These are phyloP conservation scores for Phaenicophaeus curvirostris DNA, from an alignment of 2,797 vertebrate species.

Conservation along the genomic window DNA sequence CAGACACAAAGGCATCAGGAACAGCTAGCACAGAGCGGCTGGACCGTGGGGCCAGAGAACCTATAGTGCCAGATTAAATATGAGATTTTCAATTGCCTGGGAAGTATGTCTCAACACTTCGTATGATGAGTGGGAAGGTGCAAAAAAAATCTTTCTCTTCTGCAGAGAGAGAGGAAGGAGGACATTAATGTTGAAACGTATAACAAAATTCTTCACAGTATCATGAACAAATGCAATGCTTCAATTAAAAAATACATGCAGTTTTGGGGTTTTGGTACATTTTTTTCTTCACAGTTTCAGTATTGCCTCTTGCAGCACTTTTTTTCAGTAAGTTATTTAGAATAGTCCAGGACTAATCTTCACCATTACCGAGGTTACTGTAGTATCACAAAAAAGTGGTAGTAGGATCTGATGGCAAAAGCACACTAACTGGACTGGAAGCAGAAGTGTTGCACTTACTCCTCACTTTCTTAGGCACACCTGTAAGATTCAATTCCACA, in stretches of 20 bases:
- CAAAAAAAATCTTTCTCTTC: slow-evolving; percentile 36
- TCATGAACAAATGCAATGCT: background rate
- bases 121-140: slow-evolving; percentile 69
- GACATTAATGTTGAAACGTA: slow-evolving; percentile 6
- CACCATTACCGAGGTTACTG: background rate
- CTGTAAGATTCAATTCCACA: background rate
- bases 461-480: background rate
- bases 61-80: background rate
- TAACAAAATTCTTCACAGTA: slow-evolving; percentile 6
- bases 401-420: background rate
- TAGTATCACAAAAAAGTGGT: background rate
- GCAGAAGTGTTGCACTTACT: background rate
- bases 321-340: background rate
- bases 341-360: background rate
- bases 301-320: background rate
- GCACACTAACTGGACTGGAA: background rate
- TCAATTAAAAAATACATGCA: background rate
- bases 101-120: slow-evolving; percentile 42
- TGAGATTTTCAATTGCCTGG: background rate
- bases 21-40: background rate
- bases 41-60: background rate
- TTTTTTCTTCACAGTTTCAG: background rate
- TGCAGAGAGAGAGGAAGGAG: slow-evolving; percentile 4
- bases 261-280: background rate
- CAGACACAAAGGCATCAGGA: background rate